Evolutionary conservation across 2,888 invertebrate genomes (phyloP).

Genomic region (Himalopsyche anomala): DNA sequence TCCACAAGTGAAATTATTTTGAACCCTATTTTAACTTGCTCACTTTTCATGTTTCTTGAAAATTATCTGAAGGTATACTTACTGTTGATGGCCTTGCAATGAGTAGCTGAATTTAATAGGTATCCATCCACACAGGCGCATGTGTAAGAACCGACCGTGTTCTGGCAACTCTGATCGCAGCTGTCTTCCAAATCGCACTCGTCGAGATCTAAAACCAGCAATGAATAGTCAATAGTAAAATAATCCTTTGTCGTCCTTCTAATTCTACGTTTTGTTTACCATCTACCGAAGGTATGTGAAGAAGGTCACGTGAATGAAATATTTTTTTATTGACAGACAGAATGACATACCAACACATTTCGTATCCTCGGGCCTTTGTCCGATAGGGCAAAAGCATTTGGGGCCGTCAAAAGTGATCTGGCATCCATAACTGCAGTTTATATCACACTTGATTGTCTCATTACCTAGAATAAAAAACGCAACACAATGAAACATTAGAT

Average conservation of each 20-base stretch:
- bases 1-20: too few species aligned
- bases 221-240: slow-evolving; percentile 44
- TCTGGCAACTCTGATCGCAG: slow-evolving; percentile 86
- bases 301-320: not conserved
- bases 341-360: slow-evolving; percentile 76
- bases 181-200: slow-evolving; percentile 84
- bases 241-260: not conserved
- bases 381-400: slow-evolving; percentile 85
- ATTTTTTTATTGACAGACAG: not conserved
- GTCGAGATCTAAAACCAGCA: slow-evolving; percentile 80
- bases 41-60: too few species aligned
- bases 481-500: too few species aligned
- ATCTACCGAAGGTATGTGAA: not conserved
- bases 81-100: slow-evolving; percentile 86
- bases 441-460: slow-evolving; percentile 70
- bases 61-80: slow-evolving; percentile 66
- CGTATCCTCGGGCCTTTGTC: slow-evolving; percentile 80
- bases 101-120: slow-evolving; percentile 73
- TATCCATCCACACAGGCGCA: slow-evolving; percentile 88
- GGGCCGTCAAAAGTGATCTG: slow-evolving; percentile 83
- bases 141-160: slow-evolving; percentile 81
- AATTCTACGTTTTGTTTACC: not conserved
- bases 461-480: slow-evolving; percentile 69
- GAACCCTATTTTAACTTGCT: too few species aligned
- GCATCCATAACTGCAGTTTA: slow-evolving; percentile 82